phyloP scores from a whole-genome alignment of 1,140 invertebrate genomes.

The Aethina tumida region DNA sequence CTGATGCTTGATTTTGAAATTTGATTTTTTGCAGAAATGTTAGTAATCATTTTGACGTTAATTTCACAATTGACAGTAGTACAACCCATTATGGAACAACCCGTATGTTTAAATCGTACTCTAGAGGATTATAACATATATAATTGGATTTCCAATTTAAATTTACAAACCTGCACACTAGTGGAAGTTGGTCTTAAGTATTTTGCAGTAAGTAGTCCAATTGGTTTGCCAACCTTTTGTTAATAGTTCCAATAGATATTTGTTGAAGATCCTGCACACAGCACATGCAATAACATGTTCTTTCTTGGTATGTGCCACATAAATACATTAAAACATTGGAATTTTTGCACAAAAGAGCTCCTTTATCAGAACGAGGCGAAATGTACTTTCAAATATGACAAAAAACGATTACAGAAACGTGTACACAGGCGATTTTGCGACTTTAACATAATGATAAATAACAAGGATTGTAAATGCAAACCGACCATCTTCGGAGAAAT shows the following conservation, averaged over 20 bases:
- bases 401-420: slow-evolving; percentile 14
- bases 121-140: slow-evolving; percentile 20
- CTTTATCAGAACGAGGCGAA: slow-evolving; percentile 9
- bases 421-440: slow-evolving; percentile 24
- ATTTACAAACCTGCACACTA: slow-evolving; percentile 18
- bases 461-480: slow-evolving; percentile 18
- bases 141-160: slow-evolving; percentile 14
- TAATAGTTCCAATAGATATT: slow-evolving; percentile 10
- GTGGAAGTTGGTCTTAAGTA: slow-evolving; percentile 21
- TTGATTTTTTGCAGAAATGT: too few species aligned
- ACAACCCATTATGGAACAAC: too few species aligned
- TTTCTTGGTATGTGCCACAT: slow-evolving; percentile 23
- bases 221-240: background rate
- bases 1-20: too few species aligned
- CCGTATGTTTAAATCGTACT: too few species aligned
- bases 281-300: slow-evolving; percentile 8
- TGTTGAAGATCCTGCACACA: slow-evolving; percentile 7
- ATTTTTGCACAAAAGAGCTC: slow-evolving; percentile 16
- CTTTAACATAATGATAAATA: slow-evolving; percentile 15
- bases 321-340: slow-evolving; percentile 16
- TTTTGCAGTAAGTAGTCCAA: slow-evolving; percentile 18
- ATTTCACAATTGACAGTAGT: too few species aligned
- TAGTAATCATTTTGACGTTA: too few species aligned
- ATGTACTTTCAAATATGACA: slow-evolving; percentile 16
- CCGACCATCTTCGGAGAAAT: slow-evolving; percentile 13